Conservation (phyloP, 2,113 vertebrate species). For the Albula glossodonta region DNA sequence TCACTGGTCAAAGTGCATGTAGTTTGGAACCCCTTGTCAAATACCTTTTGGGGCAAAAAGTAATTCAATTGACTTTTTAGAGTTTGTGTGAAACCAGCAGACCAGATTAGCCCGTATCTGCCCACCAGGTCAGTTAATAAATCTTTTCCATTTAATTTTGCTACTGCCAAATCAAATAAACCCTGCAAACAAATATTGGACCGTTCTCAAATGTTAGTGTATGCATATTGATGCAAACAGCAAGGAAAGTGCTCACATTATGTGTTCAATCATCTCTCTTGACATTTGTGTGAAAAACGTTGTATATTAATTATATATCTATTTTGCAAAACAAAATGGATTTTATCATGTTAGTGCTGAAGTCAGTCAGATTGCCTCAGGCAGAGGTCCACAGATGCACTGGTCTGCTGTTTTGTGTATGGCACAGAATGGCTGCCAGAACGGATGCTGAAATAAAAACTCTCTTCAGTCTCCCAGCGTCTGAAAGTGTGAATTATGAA, state of each 20-base stretch:
- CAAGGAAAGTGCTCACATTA: background rate
- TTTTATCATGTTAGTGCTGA: background rate
- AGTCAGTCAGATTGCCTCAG: background rate
- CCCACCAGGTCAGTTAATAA: background rate
- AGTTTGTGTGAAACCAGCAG: background rate
- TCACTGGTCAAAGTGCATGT: background rate
- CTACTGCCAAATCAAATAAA: background rate
- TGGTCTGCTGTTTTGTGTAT: background rate
- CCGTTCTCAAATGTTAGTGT: background rate
- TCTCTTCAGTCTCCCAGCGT: conserved; percentile 8
- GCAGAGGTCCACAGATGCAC: background rate
- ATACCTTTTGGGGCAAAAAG: background rate
- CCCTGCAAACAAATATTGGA: conserved; percentile 2
- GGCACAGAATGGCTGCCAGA: background rate
- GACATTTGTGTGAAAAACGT: background rate
- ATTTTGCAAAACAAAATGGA: background rate
- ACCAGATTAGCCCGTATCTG: background rate
- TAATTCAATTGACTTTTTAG: background rate
- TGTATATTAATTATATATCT: background rate
- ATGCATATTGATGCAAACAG: background rate
- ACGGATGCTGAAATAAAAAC: background rate
- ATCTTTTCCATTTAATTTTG: background rate
- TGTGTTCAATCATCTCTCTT: background rate
- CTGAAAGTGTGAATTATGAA: conserved; percentile 33
- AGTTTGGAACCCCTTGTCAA: background rate